Percentiles rank a stretch among this genome's conserved stretches.
Conservation (phyloP, 2,888 invertebrate genomes). For the Phengaris alcon region DNA sequence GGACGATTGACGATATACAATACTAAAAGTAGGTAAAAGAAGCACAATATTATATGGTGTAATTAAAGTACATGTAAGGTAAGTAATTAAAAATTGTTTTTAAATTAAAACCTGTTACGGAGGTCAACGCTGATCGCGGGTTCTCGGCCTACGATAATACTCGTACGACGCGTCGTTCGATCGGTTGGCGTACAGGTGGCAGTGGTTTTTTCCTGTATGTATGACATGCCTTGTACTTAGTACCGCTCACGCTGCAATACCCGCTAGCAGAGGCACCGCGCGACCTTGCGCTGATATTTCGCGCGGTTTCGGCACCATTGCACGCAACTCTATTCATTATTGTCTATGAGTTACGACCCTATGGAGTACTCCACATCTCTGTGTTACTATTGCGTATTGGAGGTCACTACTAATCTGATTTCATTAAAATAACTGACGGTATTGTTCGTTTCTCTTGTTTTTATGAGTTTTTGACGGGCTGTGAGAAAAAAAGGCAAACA, state of each 20-base stretch:
- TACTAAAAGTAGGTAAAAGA: no score
- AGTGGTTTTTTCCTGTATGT: no score
- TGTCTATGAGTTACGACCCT: neutral
- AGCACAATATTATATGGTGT: no score
- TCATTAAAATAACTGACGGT: constrained; percentile 2
- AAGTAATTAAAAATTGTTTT: no score
- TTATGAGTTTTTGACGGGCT: neutral
- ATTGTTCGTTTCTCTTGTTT: neutral
- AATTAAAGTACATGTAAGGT: no score
- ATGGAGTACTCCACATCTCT: neutral
- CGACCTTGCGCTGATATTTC: constrained; percentile 21
- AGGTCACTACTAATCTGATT: constrained; percentile 3
- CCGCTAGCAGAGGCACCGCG: neutral
- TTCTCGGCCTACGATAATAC: no score
- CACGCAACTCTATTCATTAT: constrained; percentile 19
- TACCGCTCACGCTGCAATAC: neutral
- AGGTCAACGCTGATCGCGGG: no score
- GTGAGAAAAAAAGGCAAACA: neutral
- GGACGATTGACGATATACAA: no score
- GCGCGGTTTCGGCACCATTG: constrained; percentile 12
- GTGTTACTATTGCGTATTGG: constrained; percentile 1
- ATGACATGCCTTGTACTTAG: no score
- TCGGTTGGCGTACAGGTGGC: no score
- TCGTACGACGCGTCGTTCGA: no score
- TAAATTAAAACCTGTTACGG: no score